These are phyloP conservation scores for Leptopilina syphax DNA, from an alignment of 2,888 invertebrate species.

Conservation along the genomic window DNA sequence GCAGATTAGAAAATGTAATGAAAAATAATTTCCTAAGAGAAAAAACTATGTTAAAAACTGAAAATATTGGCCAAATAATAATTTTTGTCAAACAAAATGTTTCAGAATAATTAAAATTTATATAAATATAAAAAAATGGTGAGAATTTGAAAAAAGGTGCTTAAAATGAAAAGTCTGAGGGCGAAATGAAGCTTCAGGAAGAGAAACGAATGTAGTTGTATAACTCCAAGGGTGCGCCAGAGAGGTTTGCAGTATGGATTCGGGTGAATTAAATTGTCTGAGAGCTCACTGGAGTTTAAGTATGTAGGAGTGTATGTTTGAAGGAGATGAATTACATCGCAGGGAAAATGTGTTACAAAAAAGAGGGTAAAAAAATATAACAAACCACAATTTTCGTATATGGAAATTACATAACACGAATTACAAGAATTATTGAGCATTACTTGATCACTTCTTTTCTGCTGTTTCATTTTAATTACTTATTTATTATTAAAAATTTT, in stretches of 20 bases:
- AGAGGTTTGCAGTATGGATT: constrained; percentile 19
- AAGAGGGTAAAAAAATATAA: background rate
- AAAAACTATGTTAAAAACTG: too few species aligned
- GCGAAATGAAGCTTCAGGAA: background rate
- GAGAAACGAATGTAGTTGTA: constrained; percentile 6
- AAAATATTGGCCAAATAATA: too few species aligned
- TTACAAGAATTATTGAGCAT: too few species aligned
- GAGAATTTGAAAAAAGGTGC: background rate
- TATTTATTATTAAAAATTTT: too few species aligned
- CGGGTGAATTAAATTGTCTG: constrained; percentile 27
- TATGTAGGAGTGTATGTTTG: constrained; percentile 15
- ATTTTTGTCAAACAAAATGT: background rate
- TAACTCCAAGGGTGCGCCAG: background rate
- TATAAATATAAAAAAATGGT: background rate
- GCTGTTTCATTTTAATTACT: too few species aligned
- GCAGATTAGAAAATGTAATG: too few species aligned
- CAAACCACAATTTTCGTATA: too few species aligned
- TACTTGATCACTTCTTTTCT: too few species aligned
- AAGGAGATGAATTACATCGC: constrained; percentile 28
- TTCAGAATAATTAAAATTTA: background rate
- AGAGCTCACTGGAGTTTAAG: constrained; percentile 4
- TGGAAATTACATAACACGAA: too few species aligned
- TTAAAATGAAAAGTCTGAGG: background rate
- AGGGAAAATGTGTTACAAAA: background rate
- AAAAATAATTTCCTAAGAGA: too few species aligned